Base-by-base conservation (phyloP, 2,888 invertebrate species). In the Athalia circularis region DNA sequence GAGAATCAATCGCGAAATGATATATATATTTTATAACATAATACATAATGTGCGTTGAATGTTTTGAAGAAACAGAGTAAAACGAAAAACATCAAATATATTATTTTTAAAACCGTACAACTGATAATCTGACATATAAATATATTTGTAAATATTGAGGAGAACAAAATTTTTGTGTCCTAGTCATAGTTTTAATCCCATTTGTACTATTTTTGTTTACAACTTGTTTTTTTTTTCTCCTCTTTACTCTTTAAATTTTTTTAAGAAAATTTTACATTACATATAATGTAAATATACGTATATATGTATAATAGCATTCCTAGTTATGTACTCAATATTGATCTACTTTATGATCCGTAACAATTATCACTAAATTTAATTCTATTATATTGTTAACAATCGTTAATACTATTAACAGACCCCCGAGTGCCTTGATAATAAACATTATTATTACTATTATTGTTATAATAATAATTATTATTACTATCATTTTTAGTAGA, bases 401-500 rank as follows among this genome's bases (percentile, higher is more conserved):
- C 15, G 59, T 77, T 47, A 62, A 52, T 57, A 45, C 45, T 4
- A 61, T 13, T 77, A 61, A 57, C 13, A 74, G 47, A 54, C 64
- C 15, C 79, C 79, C 48, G 52, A 52, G 77, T 79, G 68, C 81
- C 77, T 80, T 80, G 75, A 80, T 81, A 75, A 79, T 75, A 80
- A 57, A 76, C 57, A 11, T 29, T 29, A 29, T 29, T 29, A 29
- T 29, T 29, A 29, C 29, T 29, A 29, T 29, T 29, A 29, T 29
- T 29, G 29, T 29, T 29, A 29, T 29, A 29, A 29, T 29, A 29
- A 29, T 29, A 29, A 29, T 29, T 29, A 29, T 29, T 2, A 29
- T 29, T 29, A 29, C 29, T 29, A 29, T 29, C 29, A 29, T 29
- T 29, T 29, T 29, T 29, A 29, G 43, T 72, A 13, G 50, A 75